Evolutionary conservation across 2,113 vertebrate species (phyloP).

Genomic region (Tychaedon coryphoeus): DNA sequence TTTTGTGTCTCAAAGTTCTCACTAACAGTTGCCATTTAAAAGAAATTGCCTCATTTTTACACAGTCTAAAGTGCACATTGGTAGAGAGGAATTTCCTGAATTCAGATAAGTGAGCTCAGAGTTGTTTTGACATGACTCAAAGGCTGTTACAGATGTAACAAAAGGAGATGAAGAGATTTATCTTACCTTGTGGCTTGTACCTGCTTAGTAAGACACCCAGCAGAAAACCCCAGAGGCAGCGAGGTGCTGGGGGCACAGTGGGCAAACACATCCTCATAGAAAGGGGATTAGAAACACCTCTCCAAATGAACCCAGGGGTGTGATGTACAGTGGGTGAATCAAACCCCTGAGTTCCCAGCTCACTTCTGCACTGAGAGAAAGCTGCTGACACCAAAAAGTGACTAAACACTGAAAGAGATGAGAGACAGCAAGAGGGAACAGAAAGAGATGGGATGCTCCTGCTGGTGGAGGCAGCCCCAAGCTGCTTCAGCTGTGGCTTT

Average conservation of each 20-base stretch:
- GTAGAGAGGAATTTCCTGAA: neutral
- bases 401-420: neutral
- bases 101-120: neutral
- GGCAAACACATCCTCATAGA: neutral
- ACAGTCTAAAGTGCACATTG: neutral
- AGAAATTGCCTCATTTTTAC: neutral
- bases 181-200: neutral
- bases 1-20: neutral
- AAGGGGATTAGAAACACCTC: neutral
- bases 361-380: neutral
- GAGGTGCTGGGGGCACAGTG: fast-evolving
- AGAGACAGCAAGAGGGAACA: neutral
- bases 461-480: neutral
- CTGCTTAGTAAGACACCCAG: neutral
- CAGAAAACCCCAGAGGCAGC: neutral
- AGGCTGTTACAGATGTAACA: neutral
- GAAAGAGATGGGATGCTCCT: neutral
- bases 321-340: fast-evolving
- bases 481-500: neutral
- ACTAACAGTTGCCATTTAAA: neutral
- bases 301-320: neutral
- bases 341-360: neutral
- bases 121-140: neutral
- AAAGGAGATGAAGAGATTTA: neutral
- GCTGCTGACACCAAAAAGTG: neutral